phyloP scores from a whole-genome alignment of 2,797 vertebrate genomes.

The Xenops minutus region DNA sequence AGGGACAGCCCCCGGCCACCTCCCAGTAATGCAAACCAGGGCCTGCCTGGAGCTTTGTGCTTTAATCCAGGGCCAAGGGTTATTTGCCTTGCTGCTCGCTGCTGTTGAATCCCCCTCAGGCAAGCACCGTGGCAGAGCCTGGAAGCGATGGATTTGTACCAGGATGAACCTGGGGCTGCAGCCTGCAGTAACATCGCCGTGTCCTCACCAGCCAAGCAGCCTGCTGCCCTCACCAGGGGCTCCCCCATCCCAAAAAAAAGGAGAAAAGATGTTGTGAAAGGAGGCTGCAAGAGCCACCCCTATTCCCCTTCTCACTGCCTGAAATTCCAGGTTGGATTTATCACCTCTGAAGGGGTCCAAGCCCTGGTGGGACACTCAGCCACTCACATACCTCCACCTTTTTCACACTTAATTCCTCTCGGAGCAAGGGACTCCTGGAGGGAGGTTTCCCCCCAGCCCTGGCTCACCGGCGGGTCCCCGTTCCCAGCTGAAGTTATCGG shows the following conservation, averaged over 20 bases:
- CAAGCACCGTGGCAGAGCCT: not conserved
- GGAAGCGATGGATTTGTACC: not conserved
- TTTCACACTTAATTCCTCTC: slow-evolving; percentile 15
- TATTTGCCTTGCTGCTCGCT: not conserved
- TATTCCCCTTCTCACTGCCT: not conserved
- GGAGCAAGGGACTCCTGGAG: not conserved
- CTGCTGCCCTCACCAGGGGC: not conserved
- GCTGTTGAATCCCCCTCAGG: not conserved
- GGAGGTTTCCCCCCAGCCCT: not conserved
- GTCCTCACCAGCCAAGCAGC: not conserved
- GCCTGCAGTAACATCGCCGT: not conserved
- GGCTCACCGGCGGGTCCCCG: not conserved
- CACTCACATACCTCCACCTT: not conserved
- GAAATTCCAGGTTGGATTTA: not conserved
- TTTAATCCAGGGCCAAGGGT: not conserved
- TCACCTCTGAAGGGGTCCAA: not conserved
- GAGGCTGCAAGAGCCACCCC: not conserved
- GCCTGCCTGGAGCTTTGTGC: not conserved
- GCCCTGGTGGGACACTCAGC: not conserved
- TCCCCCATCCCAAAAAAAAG: not conserved
- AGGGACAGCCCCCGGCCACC: not conserved
- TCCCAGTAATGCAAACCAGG: not conserved
- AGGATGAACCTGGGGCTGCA: not conserved
- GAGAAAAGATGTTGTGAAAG: not conserved
- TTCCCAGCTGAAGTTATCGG: slow-evolving; percentile 59